Evolutionary conservation across 2,888 invertebrate species (phyloP).

Genomic region (Ferdinandea cuprea): DNA sequence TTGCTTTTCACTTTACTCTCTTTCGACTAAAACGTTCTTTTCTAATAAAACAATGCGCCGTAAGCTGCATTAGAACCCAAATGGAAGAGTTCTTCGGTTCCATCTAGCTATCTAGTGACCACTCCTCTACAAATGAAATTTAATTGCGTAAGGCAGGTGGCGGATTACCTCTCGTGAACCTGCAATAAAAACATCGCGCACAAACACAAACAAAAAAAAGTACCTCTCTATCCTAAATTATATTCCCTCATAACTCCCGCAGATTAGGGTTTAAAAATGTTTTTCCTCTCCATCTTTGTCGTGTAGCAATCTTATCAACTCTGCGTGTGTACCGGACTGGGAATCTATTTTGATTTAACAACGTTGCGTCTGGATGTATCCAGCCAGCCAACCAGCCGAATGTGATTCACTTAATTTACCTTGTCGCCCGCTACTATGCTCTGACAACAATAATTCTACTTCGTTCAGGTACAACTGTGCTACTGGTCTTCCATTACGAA

Average conservation of each 20-base stretch:
- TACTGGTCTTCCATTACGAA: constrained; percentile 74
- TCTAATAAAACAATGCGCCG: not conserved
- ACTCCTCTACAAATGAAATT: constrained; percentile 68
- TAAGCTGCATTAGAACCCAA: not conserved
- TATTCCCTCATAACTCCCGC: constrained; percentile 35
- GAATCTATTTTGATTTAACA: constrained; percentile 39
- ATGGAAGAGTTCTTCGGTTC: not conserved
- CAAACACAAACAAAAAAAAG: constrained; percentile 9
- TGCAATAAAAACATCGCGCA: constrained; percentile 26
- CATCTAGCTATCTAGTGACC: constrained; percentile 49
- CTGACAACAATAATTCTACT: not conserved
- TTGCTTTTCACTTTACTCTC: no score
- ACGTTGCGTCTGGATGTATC: constrained; percentile 26
- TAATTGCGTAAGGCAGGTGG: constrained; percentile 78
- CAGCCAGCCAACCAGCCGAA: constrained; percentile 13
- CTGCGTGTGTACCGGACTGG: not conserved
- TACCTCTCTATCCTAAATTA: constrained; percentile 6
- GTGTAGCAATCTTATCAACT: constrained; percentile 10
- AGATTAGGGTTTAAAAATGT: constrained; percentile 56
- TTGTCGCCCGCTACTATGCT: constrained; percentile 67
- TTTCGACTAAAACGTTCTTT: no score
- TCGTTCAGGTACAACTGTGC: constrained; percentile 28
- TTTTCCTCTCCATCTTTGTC: constrained; percentile 21
- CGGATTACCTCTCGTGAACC: constrained; percentile 64
- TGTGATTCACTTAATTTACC: constrained; percentile 67